A percentile compares a stretch with the other conserved stretches of the same genome.
Evolutionary conservation across 2,888 invertebrate species (phyloP).

Genomic region (Lasius platythorax): DNA sequence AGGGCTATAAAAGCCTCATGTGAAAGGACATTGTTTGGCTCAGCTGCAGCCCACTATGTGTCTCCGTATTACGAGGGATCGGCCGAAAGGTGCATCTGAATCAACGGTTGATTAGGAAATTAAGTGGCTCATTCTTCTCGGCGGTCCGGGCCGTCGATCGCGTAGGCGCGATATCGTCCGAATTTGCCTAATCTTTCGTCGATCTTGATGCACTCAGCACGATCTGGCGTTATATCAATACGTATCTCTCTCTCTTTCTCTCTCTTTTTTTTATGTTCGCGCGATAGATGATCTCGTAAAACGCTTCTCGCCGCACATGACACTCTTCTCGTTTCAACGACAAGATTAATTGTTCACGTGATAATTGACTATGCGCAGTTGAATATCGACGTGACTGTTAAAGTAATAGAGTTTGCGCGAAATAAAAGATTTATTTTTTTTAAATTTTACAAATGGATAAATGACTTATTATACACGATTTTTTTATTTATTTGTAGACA

Average conservation of each 20-base stretch:
- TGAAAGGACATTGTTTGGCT: slow-evolving; percentile 85
- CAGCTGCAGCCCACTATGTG: slow-evolving; percentile 82
- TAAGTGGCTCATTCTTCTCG: slow-evolving; percentile 84
- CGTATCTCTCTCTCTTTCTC: background rate
- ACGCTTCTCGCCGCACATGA: background rate
- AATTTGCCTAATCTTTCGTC: slow-evolving; percentile 75
- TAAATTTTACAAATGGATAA: background rate
- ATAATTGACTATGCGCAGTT: background rate
- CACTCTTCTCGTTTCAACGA: slow-evolving; percentile 19
- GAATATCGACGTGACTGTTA: slow-evolving; percentile 4
- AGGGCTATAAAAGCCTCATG: slow-evolving; percentile 85
- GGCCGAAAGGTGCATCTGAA: slow-evolving; percentile 84
- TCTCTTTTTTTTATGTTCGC: slow-evolving; percentile 1
- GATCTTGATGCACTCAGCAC: slow-evolving; percentile 62
- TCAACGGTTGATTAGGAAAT: slow-evolving; percentile 85
- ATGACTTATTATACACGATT: background rate
- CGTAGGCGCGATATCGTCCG: slow-evolving; percentile 73
- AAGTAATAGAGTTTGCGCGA: background rate
- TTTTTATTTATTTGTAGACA: background rate
- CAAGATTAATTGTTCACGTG: slow-evolving; percentile 16
- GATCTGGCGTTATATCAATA: slow-evolving; percentile 3
- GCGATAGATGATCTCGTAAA: slow-evolving; percentile 33
- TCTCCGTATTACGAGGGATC: slow-evolving; percentile 75
- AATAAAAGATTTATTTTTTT: background rate
- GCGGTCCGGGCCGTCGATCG: slow-evolving; percentile 72